A percentile compares a stretch with the other conserved stretches of the same genome.
These are phyloP conservation scores for Trematomus bernacchii DNA, from an alignment of 2,797 vertebrate species.

Conservation along the genomic window DNA sequence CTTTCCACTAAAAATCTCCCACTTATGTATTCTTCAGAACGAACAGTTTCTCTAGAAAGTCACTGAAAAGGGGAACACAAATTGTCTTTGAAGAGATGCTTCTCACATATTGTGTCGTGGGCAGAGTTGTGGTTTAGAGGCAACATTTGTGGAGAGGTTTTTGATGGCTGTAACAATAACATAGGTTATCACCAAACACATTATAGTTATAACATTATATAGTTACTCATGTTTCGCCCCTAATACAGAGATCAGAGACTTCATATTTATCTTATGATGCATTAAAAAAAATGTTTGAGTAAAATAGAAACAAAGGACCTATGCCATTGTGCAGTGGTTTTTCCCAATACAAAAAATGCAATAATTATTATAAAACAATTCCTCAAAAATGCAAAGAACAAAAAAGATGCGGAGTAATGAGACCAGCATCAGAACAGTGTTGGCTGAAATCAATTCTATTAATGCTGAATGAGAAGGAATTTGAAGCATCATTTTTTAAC, in stretches of 20 bases:
- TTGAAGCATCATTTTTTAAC: neutral
- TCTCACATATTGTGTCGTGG: too few species aligned
- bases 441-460: neutral
- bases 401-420: neutral
- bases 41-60: neutral
- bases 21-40: neutral
- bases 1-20: neutral
- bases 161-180: neutral
- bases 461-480: neutral
- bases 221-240: neutral
- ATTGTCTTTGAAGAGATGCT: neutral
- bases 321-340: neutral
- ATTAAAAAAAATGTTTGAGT: neutral
- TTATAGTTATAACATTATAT: neutral
- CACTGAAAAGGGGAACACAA: neutral
- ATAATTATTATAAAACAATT: neutral
- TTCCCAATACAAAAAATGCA: neutral
- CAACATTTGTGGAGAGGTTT: neutral
- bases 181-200: neutral
- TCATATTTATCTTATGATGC: too few species aligned
- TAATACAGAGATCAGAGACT: neutral
- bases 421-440: neutral
- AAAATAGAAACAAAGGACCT: neutral
- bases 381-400: neutral
- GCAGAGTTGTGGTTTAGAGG: neutral